Percentiles rank a stretch among this genome's conserved stretches.
Evolutionary conservation across 2,888 invertebrate genomes (phyloP).

Genomic region (Drosophila pseudotakahashii): DNA sequence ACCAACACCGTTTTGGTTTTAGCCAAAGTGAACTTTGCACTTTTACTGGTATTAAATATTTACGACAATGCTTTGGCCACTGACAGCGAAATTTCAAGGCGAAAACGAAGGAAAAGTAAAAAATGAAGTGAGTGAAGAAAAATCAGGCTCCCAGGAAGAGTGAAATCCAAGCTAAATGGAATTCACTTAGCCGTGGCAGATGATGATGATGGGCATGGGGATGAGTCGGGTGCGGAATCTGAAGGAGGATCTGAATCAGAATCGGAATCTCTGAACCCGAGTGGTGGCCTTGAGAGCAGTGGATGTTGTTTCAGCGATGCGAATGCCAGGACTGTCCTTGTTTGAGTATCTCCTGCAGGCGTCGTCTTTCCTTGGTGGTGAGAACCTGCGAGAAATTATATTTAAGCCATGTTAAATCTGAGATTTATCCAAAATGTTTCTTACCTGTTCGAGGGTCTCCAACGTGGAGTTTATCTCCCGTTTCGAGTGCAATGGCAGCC

Average conservation of each 20-base stretch:
- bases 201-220: conserved; percentile 9
- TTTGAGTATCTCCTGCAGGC: conserved; percentile 83
- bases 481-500: conserved; percentile 84
- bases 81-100: conserved; percentile 57
- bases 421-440: conserved; percentile 10
- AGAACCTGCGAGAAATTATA: conserved; percentile 65
- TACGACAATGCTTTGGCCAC: conserved; percentile 52
- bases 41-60: conserved; percentile 75
- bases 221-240: conserved; percentile 7
- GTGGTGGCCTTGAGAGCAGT: conserved; percentile 13
- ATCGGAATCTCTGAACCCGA: conserved; percentile 5
- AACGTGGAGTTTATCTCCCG: conserved; percentile 83
- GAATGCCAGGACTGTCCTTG: conserved; percentile 62
- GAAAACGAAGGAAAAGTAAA: conserved; percentile 21
- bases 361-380: conserved; percentile 82
- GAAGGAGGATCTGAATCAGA: background rate
- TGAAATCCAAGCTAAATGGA: conserved; percentile 63
- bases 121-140: conserved; percentile 18
- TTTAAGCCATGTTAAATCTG: conserved; percentile 5
- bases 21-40: conserved; percentile 73
- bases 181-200: conserved; percentile 46
- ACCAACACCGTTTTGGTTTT: conserved; percentile 54
- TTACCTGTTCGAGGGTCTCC: conserved; percentile 81
- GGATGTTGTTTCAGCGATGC: conserved; percentile 51
- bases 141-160: conserved; percentile 43